phyloP scores from a whole-genome alignment of 2,888 invertebrate species.

The Mechanitis messenoides region DNA sequence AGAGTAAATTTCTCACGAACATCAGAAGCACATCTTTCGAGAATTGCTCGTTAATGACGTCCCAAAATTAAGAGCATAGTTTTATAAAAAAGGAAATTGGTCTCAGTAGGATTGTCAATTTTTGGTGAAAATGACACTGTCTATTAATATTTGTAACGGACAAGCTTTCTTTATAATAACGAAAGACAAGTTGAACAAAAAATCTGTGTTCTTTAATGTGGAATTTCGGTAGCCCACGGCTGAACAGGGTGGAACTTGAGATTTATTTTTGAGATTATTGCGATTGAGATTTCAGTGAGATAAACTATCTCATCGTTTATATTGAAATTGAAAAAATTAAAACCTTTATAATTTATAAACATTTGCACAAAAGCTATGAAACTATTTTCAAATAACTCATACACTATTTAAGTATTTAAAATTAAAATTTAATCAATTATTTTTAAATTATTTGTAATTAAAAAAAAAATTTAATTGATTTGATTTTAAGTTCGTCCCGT shows the following conservation, averaged over 20 bases:
- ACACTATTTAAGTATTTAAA: too few species aligned
- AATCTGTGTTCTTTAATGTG: constrained; percentile 40
- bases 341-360: too few species aligned
- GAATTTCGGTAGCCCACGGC: constrained; percentile 69
- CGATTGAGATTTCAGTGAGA: constrained; percentile 1
- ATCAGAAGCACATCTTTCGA: constrained; percentile 61
- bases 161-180: constrained; percentile 39
- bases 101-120: constrained; percentile 19
- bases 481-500: constrained; percentile 11
- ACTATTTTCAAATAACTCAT: too few species aligned
- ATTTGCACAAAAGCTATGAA: too few species aligned
- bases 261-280: neutral
- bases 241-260: constrained; percentile 43
- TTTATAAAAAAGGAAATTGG: constrained; percentile 43
- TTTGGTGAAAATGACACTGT: constrained; percentile 17
- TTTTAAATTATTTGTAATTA: neutral
- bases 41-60: constrained; percentile 64
- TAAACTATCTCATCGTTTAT: too few species aligned
- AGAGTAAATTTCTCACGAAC: constrained; percentile 70
- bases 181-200: constrained; percentile 36
- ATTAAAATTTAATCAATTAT: too few species aligned
- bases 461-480: neutral
- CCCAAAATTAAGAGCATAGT: constrained; percentile 51
- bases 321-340: too few species aligned
- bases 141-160: constrained; percentile 14